These are phyloP conservation scores for Aselliscus stoliczkanus DNA, from an alignment of 2,797 vertebrate genomes.

Conservation along the genomic window DNA sequence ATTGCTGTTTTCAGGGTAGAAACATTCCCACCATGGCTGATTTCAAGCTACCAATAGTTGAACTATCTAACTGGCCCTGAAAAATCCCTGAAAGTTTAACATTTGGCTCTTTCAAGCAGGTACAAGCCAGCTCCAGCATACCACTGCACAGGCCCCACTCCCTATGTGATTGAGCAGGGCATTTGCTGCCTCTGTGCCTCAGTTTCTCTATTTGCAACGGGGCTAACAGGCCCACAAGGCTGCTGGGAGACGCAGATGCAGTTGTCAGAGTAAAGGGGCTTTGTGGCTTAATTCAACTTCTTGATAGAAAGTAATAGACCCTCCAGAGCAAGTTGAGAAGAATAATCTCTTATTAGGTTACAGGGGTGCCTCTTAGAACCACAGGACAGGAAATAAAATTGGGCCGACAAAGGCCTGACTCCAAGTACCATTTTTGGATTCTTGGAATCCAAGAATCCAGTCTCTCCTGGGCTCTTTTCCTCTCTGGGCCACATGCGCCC, in stretches of 20 bases:
- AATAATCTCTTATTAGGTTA: neutral
- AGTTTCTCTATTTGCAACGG: neutral
- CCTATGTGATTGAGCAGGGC: neutral
- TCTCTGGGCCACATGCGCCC: neutral
- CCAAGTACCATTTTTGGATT: neutral
- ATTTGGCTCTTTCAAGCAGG: neutral
- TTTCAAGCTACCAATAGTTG: neutral
- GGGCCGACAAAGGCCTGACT: neutral
- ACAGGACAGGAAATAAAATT: neutral
- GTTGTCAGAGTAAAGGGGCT: neutral
- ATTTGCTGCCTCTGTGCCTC: neutral
- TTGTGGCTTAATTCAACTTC: neutral
- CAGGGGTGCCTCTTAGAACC: neutral
- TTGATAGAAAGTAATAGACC: neutral
- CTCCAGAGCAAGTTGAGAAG: neutral
- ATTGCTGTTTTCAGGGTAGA: neutral
- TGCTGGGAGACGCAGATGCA: neutral
- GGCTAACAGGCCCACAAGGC: neutral
- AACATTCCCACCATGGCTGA: neutral
- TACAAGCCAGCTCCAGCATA: neutral
- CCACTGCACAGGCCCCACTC: neutral
- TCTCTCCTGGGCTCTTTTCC: neutral
- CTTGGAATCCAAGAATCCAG: neutral
- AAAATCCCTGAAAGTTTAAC: neutral
- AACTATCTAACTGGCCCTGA: neutral